Conservation (phyloP, 2,797 vertebrate species). For the Ispidina lecontei region DNA sequence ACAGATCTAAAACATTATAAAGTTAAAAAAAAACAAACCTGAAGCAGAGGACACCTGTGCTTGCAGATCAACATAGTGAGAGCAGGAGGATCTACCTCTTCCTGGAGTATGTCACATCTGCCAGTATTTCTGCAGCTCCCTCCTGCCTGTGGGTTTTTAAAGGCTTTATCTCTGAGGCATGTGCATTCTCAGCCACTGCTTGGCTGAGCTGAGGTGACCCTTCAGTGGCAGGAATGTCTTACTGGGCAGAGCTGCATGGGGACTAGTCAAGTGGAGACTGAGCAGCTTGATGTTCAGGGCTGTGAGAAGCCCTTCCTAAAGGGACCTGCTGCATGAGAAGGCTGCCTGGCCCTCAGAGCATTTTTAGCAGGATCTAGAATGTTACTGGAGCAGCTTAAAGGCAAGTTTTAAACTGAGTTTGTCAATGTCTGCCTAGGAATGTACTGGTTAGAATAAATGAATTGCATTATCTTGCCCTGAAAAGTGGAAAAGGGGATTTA, state of each 20-base stretch:
- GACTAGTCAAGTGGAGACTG: neutral
- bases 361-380: neutral
- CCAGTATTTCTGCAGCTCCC: neutral
- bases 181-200: neutral
- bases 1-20: neutral
- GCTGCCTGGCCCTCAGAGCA: neutral
- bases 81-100: neutral
- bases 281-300: neutral
- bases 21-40: neutral
- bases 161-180: neutral
- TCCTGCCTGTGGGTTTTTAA: neutral
- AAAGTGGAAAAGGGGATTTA: neutral
- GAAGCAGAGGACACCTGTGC: neutral
- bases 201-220: neutral
- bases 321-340: neutral
- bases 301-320: neutral
- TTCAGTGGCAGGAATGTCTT: neutral
- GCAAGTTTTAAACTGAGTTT: neutral
- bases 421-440: neutral
- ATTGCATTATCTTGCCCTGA: neutral
- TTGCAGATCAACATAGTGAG: neutral
- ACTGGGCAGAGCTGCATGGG: neutral
- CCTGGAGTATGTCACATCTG: rapidly evolving
- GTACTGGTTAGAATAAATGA: neutral
- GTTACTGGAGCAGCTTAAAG: neutral